Evolutionary conservation across 2,888 invertebrate species (phyloP).

Genomic region (Orthonychiurus folsomi): DNA sequence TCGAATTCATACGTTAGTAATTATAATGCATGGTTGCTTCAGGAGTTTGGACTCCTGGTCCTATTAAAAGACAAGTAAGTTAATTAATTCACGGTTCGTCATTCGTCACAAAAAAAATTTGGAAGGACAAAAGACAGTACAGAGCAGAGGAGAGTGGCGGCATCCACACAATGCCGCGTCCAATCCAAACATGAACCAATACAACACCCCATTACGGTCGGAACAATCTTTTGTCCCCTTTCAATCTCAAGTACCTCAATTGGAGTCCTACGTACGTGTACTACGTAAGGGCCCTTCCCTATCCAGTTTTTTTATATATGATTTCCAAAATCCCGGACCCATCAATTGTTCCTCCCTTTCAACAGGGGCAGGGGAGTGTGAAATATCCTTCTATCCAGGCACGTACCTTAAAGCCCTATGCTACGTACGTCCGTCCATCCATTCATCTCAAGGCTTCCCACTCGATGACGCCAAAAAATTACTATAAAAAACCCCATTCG

Average conservation of each 20-base stretch:
- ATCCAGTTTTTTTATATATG: background rate
- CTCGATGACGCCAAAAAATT: slow-evolving; percentile 22
- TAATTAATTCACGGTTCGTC: no score
- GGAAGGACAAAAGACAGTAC: no score
- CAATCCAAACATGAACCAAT: background rate
- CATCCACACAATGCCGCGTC: no score
- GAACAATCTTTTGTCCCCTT: background rate
- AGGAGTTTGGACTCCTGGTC: no score
- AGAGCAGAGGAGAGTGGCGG: no score
- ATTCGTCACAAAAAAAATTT: background rate
- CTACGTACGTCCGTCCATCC: no score
- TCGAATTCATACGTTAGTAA: no score
- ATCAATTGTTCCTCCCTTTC: background rate
- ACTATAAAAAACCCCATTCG: slow-evolving; percentile 19
- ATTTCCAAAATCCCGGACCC: background rate
- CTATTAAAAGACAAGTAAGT: no score
- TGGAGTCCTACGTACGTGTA: background rate
- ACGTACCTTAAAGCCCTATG: slow-evolving; percentile 1
- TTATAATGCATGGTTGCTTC: no score
- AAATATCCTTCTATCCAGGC: no score
- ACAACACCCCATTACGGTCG: background rate
- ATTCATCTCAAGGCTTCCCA: slow-evolving; percentile 10
- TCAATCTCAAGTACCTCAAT: background rate
- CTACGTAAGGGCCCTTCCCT: background rate
- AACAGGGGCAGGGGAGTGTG: no score